Evolutionary conservation across 2,888 invertebrate species (phyloP).

Genomic region (Neoascia interrupta): DNA sequence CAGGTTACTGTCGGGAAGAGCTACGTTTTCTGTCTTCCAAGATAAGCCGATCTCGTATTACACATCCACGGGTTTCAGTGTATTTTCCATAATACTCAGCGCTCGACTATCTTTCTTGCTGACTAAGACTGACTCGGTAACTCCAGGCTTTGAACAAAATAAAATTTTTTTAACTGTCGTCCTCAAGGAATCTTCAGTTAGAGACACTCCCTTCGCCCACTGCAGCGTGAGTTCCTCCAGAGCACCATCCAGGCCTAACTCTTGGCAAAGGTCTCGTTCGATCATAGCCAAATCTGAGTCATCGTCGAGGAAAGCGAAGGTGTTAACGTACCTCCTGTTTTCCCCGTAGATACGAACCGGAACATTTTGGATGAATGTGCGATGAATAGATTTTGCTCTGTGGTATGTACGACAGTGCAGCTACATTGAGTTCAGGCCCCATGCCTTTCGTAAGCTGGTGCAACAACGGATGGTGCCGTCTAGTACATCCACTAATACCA

Average conservation of each 20-base stretch:
- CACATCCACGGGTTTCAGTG: background rate
- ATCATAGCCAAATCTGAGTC: background rate
- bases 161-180: background rate
- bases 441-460: no score
- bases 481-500: no score
- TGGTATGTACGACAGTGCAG: no score
- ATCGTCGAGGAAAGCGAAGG: slow-evolving; percentile 14
- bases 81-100: no score
- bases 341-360: slow-evolving; percentile 2
- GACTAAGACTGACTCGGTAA: no score
- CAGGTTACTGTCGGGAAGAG: background rate
- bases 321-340: background rate
- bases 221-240: no score
- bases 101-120: background rate
- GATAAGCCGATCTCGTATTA: slow-evolving; percentile 1
- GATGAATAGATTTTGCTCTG: slow-evolving; percentile 1
- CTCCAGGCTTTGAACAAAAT: no score
- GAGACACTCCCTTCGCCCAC: no score
- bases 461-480: no score
- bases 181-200: background rate
- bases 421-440: no score
- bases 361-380: background rate
- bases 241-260: no score
- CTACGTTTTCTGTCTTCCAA: background rate
- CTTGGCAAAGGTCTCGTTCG: slow-evolving; percentile 4